A percentile compares a stretch with the other conserved stretches of the same genome.
Conservation (phyloP, 2,113 vertebrate genomes). For the Gavia stellata region DNA sequence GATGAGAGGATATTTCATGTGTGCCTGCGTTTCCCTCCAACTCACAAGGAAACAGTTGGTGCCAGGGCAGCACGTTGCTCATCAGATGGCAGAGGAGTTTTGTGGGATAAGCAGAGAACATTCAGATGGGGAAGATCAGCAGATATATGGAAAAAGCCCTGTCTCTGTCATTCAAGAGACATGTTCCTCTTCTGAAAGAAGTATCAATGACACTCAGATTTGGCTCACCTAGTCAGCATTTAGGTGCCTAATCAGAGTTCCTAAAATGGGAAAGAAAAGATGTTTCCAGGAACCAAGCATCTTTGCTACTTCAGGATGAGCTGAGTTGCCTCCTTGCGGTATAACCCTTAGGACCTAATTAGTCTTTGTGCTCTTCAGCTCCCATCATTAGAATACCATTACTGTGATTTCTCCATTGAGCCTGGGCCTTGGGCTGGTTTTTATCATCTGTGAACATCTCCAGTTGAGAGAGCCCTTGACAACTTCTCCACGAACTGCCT, state of each 20-base stretch:
- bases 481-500: neutral
- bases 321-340: neutral
- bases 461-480: neutral
- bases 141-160: neutral
- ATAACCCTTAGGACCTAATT: neutral
- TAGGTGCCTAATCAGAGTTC: neutral
- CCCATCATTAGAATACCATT: neutral
- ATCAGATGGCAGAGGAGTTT: neutral
- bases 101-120: conserved; percentile 5
- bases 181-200: neutral
- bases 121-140: neutral
- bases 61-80: neutral
- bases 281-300: neutral
- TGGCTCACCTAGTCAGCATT: neutral
- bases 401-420: neutral
- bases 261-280: neutral
- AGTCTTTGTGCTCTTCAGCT: neutral
- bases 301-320: neutral
- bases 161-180: neutral
- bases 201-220: neutral
- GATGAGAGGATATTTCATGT: neutral
- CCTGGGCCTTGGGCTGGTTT: neutral
- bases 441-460: neutral
- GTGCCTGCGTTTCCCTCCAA: neutral
- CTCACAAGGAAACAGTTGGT: neutral